These are phyloP conservation scores for Heterodera filipjevi DNA, from an alignment of 2,888 invertebrate genomes.

Conservation along the genomic window DNA sequence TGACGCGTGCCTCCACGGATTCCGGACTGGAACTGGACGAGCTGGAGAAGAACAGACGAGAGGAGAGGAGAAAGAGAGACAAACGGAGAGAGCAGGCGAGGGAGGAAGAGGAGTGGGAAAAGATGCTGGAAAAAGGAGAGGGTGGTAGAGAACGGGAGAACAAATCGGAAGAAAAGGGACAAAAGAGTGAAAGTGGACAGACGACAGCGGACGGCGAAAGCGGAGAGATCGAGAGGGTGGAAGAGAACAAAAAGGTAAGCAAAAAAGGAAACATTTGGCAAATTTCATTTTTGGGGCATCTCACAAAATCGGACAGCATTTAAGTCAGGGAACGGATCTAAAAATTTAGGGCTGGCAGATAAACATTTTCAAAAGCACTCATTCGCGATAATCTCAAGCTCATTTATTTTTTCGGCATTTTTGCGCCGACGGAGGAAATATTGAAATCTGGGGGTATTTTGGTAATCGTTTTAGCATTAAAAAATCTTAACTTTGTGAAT, in stretches of 20 bases:
- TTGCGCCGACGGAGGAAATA: no score
- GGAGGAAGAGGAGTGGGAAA: not conserved
- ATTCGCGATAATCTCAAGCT: no score
- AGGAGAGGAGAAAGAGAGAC: not conserved
- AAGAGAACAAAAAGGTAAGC: conserved; percentile 13
- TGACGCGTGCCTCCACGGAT: conserved; percentile 16
- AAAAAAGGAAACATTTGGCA: not conserved
- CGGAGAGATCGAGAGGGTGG: not conserved
- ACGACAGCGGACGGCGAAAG: not conserved
- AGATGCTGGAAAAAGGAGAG: not conserved
- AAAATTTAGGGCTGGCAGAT: no score
- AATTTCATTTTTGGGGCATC: no score
- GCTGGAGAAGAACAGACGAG: conserved; percentile 4
- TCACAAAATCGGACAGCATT: no score
- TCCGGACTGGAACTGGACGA: conserved; percentile 26
- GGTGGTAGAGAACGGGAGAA: not conserved
- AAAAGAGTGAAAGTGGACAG: not conserved
- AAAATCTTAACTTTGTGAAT: no score
- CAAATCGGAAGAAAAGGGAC: not conserved
- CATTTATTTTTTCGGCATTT: no score
- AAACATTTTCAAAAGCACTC: no score
- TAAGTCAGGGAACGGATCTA: no score
- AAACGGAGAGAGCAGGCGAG: not conserved
- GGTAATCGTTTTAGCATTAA: no score
- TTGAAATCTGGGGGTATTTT: no score